Conservation (phyloP, 2,113 vertebrate genomes). For the Collichthys lucidus region DNA sequence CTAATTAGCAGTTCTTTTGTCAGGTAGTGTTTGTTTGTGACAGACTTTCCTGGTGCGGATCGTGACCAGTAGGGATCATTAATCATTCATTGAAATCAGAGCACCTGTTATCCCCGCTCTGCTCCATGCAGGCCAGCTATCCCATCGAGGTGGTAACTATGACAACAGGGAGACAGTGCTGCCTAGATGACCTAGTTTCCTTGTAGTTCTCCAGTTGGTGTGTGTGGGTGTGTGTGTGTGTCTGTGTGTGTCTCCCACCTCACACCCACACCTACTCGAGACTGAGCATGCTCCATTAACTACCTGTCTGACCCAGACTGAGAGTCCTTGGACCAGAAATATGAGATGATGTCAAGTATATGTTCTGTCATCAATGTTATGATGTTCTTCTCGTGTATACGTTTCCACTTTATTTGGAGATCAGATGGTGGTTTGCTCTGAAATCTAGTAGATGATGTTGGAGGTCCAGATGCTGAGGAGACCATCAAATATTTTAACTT, state of each 20-base stretch:
- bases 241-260: constrained; percentile 31
- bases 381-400: constrained; percentile 10
- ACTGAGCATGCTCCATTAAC: constrained; percentile 71
- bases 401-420: constrained; percentile 14
- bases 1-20: constrained; percentile 59
- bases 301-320: constrained; percentile 77
- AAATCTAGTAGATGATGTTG: constrained; percentile 6
- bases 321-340: constrained; percentile 74
- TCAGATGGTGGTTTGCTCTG: constrained; percentile 10
- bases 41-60: constrained; percentile 51
- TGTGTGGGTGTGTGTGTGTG: constrained; percentile 35
- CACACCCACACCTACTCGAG: constrained; percentile 39
- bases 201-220: constrained; percentile 57
- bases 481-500: not conserved
- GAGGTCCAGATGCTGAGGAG: not conserved
- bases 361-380: constrained; percentile 3
- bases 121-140: constrained; percentile 68
- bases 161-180: constrained; percentile 78
- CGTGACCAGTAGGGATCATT: constrained; percentile 72
- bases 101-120: constrained; percentile 72
- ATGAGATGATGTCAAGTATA: constrained; percentile 48
- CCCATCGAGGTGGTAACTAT: constrained; percentile 81
- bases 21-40: constrained; percentile 55
- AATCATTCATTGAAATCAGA: constrained; percentile 81
- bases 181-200: constrained; percentile 80